A percentile compares a stretch with the other conserved stretches of the same genome.
Evolutionary conservation across 2,797 vertebrate genomes (phyloP).

Genomic region (Valencia hispanica): DNA sequence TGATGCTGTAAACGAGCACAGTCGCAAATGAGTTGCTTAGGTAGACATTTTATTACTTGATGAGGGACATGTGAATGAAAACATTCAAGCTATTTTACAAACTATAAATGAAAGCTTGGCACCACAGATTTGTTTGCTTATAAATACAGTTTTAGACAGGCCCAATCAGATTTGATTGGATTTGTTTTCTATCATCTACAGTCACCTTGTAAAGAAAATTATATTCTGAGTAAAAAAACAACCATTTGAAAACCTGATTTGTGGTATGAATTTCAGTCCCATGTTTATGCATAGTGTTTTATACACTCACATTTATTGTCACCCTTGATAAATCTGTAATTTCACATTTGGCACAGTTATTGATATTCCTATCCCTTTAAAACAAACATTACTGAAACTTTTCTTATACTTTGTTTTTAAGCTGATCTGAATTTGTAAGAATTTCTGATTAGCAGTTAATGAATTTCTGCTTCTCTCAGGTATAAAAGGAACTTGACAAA

Average conservation of each 20-base stretch:
- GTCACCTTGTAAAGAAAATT: neutral
- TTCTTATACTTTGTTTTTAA: neutral
- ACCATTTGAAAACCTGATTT: neutral
- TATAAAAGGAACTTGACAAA: neutral
- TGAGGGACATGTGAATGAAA: constrained; percentile 25
- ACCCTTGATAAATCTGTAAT: neutral
- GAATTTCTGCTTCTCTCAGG: neutral
- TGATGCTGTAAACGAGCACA: constrained; percentile 27
- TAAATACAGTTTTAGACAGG: neutral
- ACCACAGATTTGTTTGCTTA: constrained; percentile 3
- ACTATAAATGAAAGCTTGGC: constrained; percentile 14
- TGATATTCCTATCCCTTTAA: neutral
- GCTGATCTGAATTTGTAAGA: neutral
- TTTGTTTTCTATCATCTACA: neutral
- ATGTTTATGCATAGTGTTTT: neutral
- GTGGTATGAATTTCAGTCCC: neutral
- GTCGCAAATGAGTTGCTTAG: constrained; percentile 27
- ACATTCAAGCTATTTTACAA: constrained; percentile 28
- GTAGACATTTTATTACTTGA: constrained; percentile 35
- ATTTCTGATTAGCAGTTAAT: neutral
- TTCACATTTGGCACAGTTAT: neutral
- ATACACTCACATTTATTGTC: neutral
- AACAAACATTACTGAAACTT: neutral
- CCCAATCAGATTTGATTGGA: neutral
- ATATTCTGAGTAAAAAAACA: neutral